Percentiles rank a stretch among this genome's conserved stretches.
Evolutionary conservation across 2,113 vertebrate genomes (phyloP).

Genomic region (Hippocampus mohnikei): DNA sequence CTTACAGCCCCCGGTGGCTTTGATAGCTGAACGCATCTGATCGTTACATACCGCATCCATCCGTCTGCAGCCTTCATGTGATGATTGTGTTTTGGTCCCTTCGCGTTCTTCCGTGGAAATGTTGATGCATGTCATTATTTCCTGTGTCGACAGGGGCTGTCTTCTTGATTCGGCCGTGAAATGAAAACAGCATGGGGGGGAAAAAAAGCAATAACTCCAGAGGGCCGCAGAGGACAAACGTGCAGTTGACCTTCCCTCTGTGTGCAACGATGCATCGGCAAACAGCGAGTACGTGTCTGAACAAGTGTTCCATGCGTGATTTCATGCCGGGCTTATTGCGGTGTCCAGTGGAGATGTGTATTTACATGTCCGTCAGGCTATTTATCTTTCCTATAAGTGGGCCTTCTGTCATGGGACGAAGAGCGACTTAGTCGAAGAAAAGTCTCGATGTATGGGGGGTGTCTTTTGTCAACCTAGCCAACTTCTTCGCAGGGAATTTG

Average conservation of each 20-base stretch:
- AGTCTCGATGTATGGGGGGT: not conserved
- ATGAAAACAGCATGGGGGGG: constrained; percentile 30
- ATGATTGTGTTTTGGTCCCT: not conserved
- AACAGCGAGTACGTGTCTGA: constrained; percentile 18
- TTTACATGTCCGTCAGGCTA: constrained; percentile 11
- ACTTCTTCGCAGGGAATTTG: no score
- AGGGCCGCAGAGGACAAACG: constrained; percentile 8
- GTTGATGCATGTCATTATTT: constrained; percentile 46
- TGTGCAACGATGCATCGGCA: constrained; percentile 22
- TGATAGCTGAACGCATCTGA: not conserved
- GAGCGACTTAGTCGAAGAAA: not conserved
- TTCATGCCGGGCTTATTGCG: constrained; percentile 13
- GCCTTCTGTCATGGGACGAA: not conserved
- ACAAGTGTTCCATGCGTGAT: constrained; percentile 13
- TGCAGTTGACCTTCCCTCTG: constrained; percentile 29
- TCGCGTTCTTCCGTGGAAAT: constrained; percentile 44
- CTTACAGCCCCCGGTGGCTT: not conserved
- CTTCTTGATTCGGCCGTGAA: constrained; percentile 46
- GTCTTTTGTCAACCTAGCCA: no score
- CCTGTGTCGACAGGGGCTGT: constrained; percentile 35
- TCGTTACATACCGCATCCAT: not conserved
- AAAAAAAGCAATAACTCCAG: constrained; percentile 11
- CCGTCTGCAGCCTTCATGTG: not conserved
- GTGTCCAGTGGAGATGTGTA: not conserved
- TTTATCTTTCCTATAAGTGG: not conserved